Percentiles rank a stretch among this genome's conserved stretches.
phyloP scores from a whole-genome alignment of 1,140 invertebrate genomes.

The Protaetia brevitarsis region DNA sequence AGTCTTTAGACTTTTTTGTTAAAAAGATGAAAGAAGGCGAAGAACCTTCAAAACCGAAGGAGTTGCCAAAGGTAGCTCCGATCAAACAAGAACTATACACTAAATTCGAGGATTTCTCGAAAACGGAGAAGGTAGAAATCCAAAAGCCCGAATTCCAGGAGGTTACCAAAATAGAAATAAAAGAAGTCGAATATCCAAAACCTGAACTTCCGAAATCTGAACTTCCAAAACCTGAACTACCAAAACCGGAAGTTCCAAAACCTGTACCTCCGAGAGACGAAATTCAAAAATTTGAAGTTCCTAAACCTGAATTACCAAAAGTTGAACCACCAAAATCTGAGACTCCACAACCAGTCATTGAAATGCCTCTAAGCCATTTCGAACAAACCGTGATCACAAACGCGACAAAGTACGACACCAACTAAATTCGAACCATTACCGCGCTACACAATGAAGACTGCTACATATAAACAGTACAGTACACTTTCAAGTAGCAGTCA shows the following conservation, averaged over 20 bases:
- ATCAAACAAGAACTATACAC: conserved; percentile 45
- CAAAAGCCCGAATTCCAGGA: conserved; percentile 34
- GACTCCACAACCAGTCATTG: background rate
- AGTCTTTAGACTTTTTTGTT: conserved; percentile 47
- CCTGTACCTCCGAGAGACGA: too few species aligned
- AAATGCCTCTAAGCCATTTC: background rate
- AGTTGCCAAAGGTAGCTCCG: conserved; percentile 32
- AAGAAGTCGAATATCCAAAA: conserved; percentile 13
- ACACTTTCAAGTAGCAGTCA: background rate
- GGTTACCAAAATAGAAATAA: conserved; percentile 15
- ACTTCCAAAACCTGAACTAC: conserved; percentile 34
- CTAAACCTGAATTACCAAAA: background rate
- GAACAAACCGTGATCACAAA: background rate
- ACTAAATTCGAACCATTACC: conserved; percentile 9
- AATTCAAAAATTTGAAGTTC: background rate
- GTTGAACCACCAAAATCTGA: background rate
- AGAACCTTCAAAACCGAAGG: conserved; percentile 39
- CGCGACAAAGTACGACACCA: background rate
- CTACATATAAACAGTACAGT: conserved; percentile 4
- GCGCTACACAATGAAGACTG: background rate
- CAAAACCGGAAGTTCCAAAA: conserved; percentile 33
- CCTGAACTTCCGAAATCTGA: conserved; percentile 28
- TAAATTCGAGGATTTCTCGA: conserved; percentile 41
- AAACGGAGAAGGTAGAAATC: conserved; percentile 27
- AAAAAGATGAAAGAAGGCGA: conserved; percentile 47